These are phyloP conservation scores for Percopsis omiscomaycus DNA, from an alignment of 2,797 vertebrate species.

Conservation along the genomic window DNA sequence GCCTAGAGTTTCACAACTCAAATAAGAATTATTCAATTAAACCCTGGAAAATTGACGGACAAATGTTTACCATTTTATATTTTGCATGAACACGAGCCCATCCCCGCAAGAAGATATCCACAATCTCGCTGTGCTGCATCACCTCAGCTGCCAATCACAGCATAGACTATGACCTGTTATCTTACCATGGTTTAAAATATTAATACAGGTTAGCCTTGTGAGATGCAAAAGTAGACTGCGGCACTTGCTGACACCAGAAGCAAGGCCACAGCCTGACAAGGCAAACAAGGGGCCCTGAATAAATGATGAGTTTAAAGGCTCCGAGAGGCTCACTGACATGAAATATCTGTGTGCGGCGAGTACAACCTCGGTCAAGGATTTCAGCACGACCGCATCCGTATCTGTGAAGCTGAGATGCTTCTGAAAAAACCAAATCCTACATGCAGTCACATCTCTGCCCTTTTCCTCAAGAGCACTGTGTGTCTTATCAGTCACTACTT, in stretches of 20 bases:
- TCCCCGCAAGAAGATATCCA: constrained; percentile 59
- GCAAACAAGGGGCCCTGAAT: constrained; percentile 77
- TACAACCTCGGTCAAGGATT: constrained; percentile 54
- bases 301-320: constrained; percentile 78
- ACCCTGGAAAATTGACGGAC: constrained; percentile 55
- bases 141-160: constrained; percentile 69
- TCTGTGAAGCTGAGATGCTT: neutral
- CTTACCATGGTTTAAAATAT: constrained; percentile 78
- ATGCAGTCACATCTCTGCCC: constrained; percentile 12
- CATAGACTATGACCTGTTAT: constrained; percentile 55
- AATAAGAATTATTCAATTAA: constrained; percentile 67
- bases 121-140: constrained; percentile 64
- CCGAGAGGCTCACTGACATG: constrained; percentile 65
- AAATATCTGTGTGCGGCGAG: constrained; percentile 50
- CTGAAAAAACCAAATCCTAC: neutral
- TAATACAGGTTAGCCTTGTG: constrained; percentile 80
- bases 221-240: constrained; percentile 77
- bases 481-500: neutral
- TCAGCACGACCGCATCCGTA: constrained; percentile 41
- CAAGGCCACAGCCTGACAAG: constrained; percentile 81
- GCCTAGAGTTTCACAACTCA: constrained; percentile 48
- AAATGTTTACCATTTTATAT: constrained; percentile 53
- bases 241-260: constrained; percentile 70
- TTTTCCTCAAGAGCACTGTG: constrained; percentile 16
- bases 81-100: constrained; percentile 36